A percentile compares a stretch with the other conserved stretches of the same genome.
Conservation (phyloP, 2,797 vertebrate genomes). For the Amblyraja radiata region DNA sequence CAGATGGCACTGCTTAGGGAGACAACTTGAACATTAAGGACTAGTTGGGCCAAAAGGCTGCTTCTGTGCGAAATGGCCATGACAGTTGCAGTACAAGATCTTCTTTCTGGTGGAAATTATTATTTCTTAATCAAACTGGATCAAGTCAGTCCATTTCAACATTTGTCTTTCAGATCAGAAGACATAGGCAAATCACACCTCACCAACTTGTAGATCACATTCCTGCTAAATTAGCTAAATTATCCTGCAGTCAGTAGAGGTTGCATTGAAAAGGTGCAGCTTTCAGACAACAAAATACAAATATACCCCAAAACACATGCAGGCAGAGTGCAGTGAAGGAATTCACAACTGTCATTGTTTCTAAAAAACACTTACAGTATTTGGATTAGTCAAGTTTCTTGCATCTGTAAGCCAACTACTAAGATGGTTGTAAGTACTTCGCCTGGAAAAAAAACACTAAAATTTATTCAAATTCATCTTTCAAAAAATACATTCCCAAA, state of each 20-base stretch:
- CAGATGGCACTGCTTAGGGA: no score
- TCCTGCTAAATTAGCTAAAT: neutral
- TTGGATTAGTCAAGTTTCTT: conserved; percentile 98
- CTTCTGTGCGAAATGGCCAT: no score
- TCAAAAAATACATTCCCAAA: neutral
- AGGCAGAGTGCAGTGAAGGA: neutral
- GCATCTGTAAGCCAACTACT: conserved; percentile 99
- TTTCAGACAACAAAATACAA: neutral
- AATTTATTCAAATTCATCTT: neutral
- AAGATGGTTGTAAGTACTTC: conserved; percentile 98
- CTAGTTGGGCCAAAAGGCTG: no score
- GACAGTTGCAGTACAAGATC: no score
- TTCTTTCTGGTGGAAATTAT: neutral
- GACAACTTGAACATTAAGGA: no score
- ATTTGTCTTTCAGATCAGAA: neutral
- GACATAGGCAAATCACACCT: neutral
- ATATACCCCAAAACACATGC: neutral
- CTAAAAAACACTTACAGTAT: conserved; percentile 75
- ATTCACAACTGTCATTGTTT: neutral
- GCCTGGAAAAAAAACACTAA: conserved; percentile 63
- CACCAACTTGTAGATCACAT: neutral
- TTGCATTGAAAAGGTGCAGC: no score
- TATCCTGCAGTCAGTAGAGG: neutral
- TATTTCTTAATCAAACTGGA: neutral
- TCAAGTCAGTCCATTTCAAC: neutral